A percentile compares a stretch with the other conserved stretches of the same genome.
These are phyloP conservation scores for Meda fulgida DNA, from an alignment of 2,797 vertebrate genomes.

Conservation along the genomic window DNA sequence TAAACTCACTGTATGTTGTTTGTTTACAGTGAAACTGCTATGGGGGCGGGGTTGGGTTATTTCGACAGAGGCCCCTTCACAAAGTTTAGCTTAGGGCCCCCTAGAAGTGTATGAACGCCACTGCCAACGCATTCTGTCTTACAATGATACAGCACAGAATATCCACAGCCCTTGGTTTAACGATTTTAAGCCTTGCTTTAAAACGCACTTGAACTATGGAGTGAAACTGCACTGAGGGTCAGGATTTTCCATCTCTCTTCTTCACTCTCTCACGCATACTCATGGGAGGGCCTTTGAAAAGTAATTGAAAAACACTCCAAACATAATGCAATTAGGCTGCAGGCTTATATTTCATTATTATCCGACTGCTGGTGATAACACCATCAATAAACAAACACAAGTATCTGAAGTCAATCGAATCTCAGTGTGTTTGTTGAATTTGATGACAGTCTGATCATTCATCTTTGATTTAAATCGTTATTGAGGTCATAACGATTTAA, in stretches of 20 bases:
- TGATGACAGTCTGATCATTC: neutral
- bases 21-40: neutral
- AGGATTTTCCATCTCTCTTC: slow-evolving; percentile 45
- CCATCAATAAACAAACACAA: slow-evolving; percentile 37
- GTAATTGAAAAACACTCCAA: slow-evolving; percentile 45
- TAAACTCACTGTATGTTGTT: neutral
- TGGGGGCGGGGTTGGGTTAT: neutral
- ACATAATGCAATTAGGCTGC: slow-evolving; percentile 45
- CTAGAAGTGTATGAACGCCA: neutral
- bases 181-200: slow-evolving; percentile 25
- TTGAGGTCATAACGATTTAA: slow-evolving; percentile 8
- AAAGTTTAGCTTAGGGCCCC: too few relatives aligned
- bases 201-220: slow-evolving; percentile 27
- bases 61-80: neutral
- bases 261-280: slow-evolving; percentile 36
- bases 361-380: slow-evolving; percentile 30
- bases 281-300: slow-evolving; percentile 34
- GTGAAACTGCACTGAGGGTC: slow-evolving; percentile 28
- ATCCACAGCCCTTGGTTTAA: slow-evolving; percentile 22
- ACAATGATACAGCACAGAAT: slow-evolving; percentile 21
- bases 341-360: slow-evolving; percentile 40
- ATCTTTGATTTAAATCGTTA: slow-evolving; percentile 13
- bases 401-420: slow-evolving; percentile 24
- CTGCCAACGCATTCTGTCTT: neutral
- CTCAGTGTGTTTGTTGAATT: neutral